A percentile compares a stretch with the other conserved stretches of the same genome.
Conservation (phyloP, 2,797 vertebrate species). For the Chaunax sp. region DNA sequence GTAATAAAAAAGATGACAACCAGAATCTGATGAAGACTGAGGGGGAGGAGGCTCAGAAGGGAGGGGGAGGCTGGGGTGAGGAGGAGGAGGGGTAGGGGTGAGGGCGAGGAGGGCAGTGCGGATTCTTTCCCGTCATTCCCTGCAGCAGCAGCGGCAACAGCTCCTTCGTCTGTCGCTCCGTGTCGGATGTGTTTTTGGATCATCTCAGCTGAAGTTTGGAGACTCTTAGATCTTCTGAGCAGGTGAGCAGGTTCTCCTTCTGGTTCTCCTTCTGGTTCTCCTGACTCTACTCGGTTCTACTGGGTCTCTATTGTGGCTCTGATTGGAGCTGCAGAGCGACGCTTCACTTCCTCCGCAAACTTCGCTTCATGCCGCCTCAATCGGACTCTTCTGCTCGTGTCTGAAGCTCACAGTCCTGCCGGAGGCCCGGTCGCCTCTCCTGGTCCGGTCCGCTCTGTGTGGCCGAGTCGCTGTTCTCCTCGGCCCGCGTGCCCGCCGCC, state of each 20-base stretch:
- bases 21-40: not conserved
- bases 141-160: conserved; percentile 64
- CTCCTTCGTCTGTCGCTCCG: conserved; percentile 15
- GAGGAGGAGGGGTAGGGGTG: not conserved
- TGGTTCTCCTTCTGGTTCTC: too few species aligned
- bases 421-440: not conserved
- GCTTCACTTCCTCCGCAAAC: conserved; percentile 21
- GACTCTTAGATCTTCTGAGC: conserved; percentile 17
- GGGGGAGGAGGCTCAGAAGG: not conserved
- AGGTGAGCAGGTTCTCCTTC: conserved; percentile 28
- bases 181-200: conserved; percentile 21
- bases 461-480: not conserved
- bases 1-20: not conserved
- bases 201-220: conserved; percentile 32
- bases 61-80: not conserved
- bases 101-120: conserved; percentile 58
- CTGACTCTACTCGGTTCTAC: not conserved
- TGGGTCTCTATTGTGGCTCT: not conserved
- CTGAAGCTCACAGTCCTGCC: not conserved
- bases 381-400: not conserved
- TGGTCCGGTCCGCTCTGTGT: not conserved
- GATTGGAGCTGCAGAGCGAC: conserved; percentile 33
- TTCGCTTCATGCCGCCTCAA: conserved; percentile 14
- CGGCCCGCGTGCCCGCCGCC: conserved; percentile 12
- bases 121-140: conserved; percentile 75